Base-by-base conservation (phyloP, 2,888 invertebrate genomes). In the Brassicogethes aeneus region DNA sequence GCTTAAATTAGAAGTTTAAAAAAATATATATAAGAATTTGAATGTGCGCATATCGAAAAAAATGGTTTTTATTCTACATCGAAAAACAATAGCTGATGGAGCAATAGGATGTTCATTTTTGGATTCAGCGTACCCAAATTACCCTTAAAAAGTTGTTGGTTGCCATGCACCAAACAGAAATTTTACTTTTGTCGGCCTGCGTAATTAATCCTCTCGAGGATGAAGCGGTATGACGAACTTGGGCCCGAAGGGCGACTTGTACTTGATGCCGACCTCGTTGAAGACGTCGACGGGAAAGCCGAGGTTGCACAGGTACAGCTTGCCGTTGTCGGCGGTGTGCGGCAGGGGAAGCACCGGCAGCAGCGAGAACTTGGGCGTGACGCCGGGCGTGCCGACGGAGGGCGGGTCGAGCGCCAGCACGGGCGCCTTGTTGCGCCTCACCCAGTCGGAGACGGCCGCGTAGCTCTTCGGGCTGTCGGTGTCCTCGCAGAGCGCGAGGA, bases 171-270 rank as follows among this genome's bases (percentile, higher is more conserved):
- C n/a, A n/a, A n/a, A n/a, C n/a, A n/a, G n/a, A n/a, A n/a, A n/a
- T n/a, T n/a, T n/a, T n/a, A n/a, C n/a, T n/a, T n/a, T n/a, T n/a
- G n/a, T n/a, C n/a, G n/a, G n/a, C n/a, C n/a, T n/a, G n/a, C n/a
- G n/a, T n/a, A n/a, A 39, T 47, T 36, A 45, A 34, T 48, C 51
- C 39, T 60, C 57, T 41, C 57, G 61, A 10, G 66, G 66, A 62
- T 83, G 80, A 54, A 86, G 70, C 35, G 86, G 82, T 67, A 87
- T 83, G 53, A 85, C 81, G 69, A 84, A 85, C 69, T 86, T 86
- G 41, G 84, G 79, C 40, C 85, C 85, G 59, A 91, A 93, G 3
- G 92, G 92, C 50, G 90, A 84, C 57, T 80, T 78, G 71, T 91
- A 93, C 48, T 74, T 74, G 46, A 92, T 81, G 41, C 82, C 82